Evolutionary conservation across 2,113 vertebrate genomes (phyloP).

Genomic region (Nerophis lumbriciformis): DNA sequence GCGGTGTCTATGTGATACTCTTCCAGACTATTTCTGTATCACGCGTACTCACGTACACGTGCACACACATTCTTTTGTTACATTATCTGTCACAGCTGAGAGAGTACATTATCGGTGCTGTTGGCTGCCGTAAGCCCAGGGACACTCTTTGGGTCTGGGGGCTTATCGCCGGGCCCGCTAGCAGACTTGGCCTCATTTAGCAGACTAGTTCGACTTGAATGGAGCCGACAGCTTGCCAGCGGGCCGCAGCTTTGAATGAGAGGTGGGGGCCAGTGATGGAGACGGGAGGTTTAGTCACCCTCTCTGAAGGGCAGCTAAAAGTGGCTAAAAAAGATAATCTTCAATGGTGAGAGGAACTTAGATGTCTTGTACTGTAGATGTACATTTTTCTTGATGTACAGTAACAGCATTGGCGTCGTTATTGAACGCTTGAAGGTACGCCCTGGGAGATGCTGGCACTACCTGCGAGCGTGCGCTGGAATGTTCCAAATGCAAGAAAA

Average conservation of each 20-base stretch:
- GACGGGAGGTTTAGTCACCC: slow-evolving; percentile 20
- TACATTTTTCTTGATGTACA: neutral
- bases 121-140: slow-evolving; percentile 7
- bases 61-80: slow-evolving; percentile 14
- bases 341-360: neutral
- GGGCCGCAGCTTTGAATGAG: slow-evolving; percentile 6
- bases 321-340: slow-evolving; percentile 1
- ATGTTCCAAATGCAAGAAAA: no score
- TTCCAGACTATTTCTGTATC: slow-evolving; percentile 11
- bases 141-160: slow-evolving; percentile 11
- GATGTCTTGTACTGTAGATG: neutral
- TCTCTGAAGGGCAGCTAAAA: slow-evolving; percentile 28
- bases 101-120: slow-evolving; percentile 24
- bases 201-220: slow-evolving; percentile 45
- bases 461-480: no score
- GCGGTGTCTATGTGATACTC: slow-evolving; percentile 9
- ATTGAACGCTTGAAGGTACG: no score
- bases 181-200: slow-evolving; percentile 22
- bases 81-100: slow-evolving; percentile 32
- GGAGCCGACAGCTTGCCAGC: slow-evolving; percentile 36
- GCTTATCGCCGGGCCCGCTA: slow-evolving; percentile 6
- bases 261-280: slow-evolving; percentile 6
- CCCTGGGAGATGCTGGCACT: no score
- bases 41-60: neutral
- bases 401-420: neutral